Percentiles rank a stretch among this genome's conserved stretches.
Conservation (phyloP, 2,797 vertebrate genomes). For the Rousettus madagascariensis region DNA sequence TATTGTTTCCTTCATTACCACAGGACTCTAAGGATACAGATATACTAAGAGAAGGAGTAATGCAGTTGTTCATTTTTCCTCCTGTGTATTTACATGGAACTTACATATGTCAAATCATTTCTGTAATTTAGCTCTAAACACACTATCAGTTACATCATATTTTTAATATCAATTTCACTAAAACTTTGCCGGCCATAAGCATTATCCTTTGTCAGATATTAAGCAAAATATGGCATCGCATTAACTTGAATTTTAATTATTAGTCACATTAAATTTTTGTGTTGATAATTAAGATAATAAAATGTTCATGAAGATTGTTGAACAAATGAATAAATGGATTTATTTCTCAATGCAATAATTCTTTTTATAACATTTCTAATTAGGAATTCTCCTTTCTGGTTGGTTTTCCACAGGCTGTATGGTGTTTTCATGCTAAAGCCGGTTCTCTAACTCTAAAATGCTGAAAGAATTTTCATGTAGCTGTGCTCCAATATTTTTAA, state of each 20-base stretch:
- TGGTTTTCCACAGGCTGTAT: background rate
- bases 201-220: background rate
- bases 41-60: background rate
- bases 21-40: background rate
- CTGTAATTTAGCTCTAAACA: background rate
- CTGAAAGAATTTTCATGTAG: background rate
- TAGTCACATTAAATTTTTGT: background rate
- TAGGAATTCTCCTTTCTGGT: background rate
- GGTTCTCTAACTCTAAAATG: background rate
- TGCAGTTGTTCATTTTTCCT: background rate
- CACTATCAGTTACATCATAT: background rate
- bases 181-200: background rate
- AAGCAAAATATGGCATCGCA: background rate
- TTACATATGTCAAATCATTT: background rate
- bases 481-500: background rate
- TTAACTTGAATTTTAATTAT: constrained; percentile 19
- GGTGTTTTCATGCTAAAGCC: background rate
- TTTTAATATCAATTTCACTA: background rate
- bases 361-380: background rate
- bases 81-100: background rate
- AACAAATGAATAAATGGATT: background rate
- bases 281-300: background rate
- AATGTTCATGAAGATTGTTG: background rate
- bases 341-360: background rate
- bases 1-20: background rate